Evolutionary conservation across 1,140 invertebrate genomes (phyloP), one percentile per base, ranked within the genome.

Genomic region (Brachionus angularis): DNA sequence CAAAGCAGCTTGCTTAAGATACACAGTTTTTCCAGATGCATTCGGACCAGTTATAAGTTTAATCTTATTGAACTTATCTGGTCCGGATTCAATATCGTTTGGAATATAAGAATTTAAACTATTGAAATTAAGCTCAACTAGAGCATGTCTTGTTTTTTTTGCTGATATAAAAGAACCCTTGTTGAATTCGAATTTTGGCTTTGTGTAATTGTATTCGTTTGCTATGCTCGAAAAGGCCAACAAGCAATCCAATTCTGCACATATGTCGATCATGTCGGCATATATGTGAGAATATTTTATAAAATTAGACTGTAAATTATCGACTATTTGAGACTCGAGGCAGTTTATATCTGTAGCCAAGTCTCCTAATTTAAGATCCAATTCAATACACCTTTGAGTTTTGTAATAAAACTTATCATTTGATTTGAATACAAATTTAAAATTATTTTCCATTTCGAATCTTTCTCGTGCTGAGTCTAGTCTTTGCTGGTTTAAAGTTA

Each of bases 171-270:
- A 81, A 49, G 91, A 86, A 2, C 85, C 74, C 73, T 85, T 80
- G 27, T 81, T 77, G 29, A 76, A 49, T 18, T 86, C 76, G 5
- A 93, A 76, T 5, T 78, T 78, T 1, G 91, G 91, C 49, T 85
- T 84, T 1, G 86, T 81, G 79, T 89, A 91, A 75, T 86, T 86
- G 72, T 86, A 85, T 76, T 89, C 87, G 74, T 82, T 84, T 14
- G 88, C 87, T 3, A 88, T 86, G 61, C 83, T 82, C 1, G 87
- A 85, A 74, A 93, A 86, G 18, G 88, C 84, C 75, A 91, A 83
- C 52, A 91, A 79, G 74, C 90, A 67, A 27, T 67, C 62, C n/a
- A 67, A 23, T 36, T 67, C 62, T 2, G 42, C 62, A 67, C 62
- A 67, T 10, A 67, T 47, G 18, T 67, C 62, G 18, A 67, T 33